These are phyloP conservation scores for Gallinago media DNA, from an alignment of 2,113 vertebrate genomes.

Conservation along the genomic window DNA sequence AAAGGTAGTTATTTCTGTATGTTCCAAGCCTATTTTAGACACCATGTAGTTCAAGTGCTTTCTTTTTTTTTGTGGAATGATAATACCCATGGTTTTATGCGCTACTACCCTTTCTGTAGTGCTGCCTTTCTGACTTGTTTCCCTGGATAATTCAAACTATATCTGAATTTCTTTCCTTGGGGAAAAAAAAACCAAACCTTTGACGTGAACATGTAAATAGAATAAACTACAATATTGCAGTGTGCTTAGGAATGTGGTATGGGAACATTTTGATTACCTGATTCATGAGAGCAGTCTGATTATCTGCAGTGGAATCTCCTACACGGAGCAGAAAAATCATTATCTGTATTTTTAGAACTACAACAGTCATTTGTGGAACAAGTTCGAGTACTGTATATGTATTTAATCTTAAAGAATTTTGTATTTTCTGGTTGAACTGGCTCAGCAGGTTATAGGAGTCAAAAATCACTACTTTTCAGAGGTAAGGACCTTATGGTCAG, in stretches of 20 bases:
- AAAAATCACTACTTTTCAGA: background rate
- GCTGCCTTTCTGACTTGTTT: conserved; percentile 27
- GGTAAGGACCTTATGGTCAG: background rate
- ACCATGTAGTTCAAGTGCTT: background rate
- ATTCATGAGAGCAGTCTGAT: background rate
- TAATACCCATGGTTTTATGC: background rate
- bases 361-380: background rate
- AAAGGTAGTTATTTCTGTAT: background rate
- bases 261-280: background rate
- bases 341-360: background rate
- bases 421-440: background rate
- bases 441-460: background rate
- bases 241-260: background rate
- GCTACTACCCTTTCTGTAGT: background rate
- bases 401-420: background rate
- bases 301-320: background rate
- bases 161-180: background rate
- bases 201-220: background rate
- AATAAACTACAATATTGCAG: background rate
- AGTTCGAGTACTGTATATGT: background rate
- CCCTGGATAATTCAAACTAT: conserved; percentile 16
- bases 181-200: background rate
- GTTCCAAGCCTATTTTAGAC: background rate
- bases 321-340: background rate
- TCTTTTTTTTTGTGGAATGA: background rate